These are phyloP conservation scores for Crypturellus undulatus DNA, from an alignment of 2,113 vertebrate genomes.

Conservation along the genomic window DNA sequence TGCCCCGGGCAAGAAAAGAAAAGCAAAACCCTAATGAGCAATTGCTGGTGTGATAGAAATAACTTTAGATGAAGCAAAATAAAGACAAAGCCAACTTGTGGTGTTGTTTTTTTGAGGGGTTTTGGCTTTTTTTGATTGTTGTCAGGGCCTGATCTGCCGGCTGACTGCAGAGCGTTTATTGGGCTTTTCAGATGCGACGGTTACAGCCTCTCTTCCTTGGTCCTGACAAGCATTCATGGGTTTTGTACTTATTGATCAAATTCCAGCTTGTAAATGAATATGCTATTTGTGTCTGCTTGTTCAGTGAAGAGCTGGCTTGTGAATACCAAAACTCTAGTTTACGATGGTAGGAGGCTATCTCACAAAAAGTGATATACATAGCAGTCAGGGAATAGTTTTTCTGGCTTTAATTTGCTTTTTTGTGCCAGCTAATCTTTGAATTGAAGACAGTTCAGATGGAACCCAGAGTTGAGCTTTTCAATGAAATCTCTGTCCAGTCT, in stretches of 20 bases:
- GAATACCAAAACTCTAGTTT: not conserved
- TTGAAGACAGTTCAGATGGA: not conserved
- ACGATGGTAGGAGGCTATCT: not conserved
- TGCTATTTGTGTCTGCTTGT: constrained; percentile 2
- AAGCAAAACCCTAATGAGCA: constrained; percentile 4
- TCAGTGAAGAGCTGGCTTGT: not conserved
- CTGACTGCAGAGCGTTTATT: constrained; percentile 24
- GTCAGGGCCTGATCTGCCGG: constrained; percentile 27
- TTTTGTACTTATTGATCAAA: constrained; percentile 20
- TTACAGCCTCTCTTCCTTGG: not conserved
- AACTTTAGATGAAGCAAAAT: constrained; percentile 31
- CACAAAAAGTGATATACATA: not conserved
- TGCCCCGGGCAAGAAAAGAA: not conserved
- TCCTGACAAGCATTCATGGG: not conserved
- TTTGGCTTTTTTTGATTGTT: not conserved
- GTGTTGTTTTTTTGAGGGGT: not conserved
- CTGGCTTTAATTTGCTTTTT: constrained; percentile 41
- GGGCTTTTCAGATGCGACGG: not conserved
- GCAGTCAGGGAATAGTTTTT: constrained; percentile 15
- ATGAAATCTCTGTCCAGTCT: constrained; percentile 56
- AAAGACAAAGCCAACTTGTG: constrained; percentile 6
- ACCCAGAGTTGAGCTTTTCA: constrained; percentile 46
- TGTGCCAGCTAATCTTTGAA: constrained; percentile 15
- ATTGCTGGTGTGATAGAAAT: constrained; percentile 27
- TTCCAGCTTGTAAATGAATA: constrained; percentile 38